A percentile compares a stretch with the other conserved stretches of the same genome.
These are phyloP conservation scores for Pogonophryne albipinna DNA, from an alignment of 2,797 vertebrate species.

Conservation along the genomic window DNA sequence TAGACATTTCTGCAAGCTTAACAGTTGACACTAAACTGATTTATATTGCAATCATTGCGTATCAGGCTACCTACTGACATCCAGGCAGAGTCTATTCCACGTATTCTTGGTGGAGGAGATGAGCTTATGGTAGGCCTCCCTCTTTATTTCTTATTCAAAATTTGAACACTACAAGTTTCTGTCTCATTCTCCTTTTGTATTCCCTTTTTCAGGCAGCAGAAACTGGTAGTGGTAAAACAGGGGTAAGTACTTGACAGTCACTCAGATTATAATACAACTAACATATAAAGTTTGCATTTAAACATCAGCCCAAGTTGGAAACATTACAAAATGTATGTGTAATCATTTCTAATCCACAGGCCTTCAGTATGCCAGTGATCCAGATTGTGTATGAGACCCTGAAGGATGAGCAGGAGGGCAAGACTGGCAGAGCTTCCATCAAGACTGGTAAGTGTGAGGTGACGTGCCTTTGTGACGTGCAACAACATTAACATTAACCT, in stretches of 20 bases:
- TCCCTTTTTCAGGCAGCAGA: constrained; percentile 91
- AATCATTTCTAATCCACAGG: constrained; percentile 78
- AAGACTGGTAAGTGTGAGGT: constrained; percentile 89
- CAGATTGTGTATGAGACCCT: constrained; percentile 98
- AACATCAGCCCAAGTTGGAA: neutral
- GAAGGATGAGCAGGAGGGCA: constrained; percentile 97
- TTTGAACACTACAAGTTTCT: neutral
- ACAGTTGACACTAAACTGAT: neutral
- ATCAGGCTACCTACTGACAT: constrained; percentile 96
- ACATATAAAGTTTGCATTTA: neutral
- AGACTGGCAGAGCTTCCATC: constrained; percentile 91
- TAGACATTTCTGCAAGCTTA: neutral
- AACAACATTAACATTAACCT: constrained; percentile 84
- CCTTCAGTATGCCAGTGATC: constrained; percentile 98
- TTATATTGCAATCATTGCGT: constrained; percentile 6
- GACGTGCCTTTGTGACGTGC: constrained; percentile 93
- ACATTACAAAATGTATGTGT: neutral
- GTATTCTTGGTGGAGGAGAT: constrained; percentile 97
- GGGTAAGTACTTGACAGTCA: constrained; percentile 86
- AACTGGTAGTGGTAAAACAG: constrained; percentile 99
- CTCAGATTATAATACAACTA: neutral
- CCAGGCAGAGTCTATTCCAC: constrained; percentile 95
- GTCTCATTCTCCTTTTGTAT: neutral
- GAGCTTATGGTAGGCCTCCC: constrained; percentile 92
- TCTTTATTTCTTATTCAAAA: neutral